phyloP scores from a whole-genome alignment of 2,113 vertebrate species.

The Petrocephalus zakoni region DNA sequence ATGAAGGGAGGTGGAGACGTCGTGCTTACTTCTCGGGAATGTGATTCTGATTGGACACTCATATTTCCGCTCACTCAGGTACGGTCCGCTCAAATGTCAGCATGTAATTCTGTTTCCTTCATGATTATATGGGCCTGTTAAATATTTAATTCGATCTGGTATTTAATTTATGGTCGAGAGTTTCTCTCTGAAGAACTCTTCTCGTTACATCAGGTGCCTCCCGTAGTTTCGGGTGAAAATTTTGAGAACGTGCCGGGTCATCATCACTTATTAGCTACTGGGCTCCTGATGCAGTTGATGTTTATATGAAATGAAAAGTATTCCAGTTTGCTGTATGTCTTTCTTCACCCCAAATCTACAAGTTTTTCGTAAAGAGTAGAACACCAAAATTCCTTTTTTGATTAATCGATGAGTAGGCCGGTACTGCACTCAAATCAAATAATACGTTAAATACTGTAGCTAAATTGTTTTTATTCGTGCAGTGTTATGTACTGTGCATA shows the following conservation, averaged over 20 bases:
- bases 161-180: neutral
- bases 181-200: neutral
- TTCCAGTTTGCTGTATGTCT: neutral
- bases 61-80: neutral
- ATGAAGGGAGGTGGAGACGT: neutral
- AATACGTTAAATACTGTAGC: neutral
- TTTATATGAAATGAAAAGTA: neutral
- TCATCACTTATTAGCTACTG: neutral
- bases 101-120: neutral
- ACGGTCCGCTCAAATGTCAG: neutral
- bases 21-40: neutral
- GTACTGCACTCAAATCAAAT: neutral
- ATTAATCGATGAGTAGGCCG: neutral
- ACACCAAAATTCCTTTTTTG: neutral
- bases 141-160: neutral
- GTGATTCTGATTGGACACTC: neutral
- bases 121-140: slow-evolving; percentile 1
- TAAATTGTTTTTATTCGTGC: neutral
- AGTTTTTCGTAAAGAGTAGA: neutral
- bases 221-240: neutral
- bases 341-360: neutral
- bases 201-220: neutral
- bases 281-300: neutral
- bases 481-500: neutral
- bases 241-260: neutral